Evolutionary conservation across 2,888 invertebrate species (phyloP).

Genomic region (Branchellion lobata): DNA sequence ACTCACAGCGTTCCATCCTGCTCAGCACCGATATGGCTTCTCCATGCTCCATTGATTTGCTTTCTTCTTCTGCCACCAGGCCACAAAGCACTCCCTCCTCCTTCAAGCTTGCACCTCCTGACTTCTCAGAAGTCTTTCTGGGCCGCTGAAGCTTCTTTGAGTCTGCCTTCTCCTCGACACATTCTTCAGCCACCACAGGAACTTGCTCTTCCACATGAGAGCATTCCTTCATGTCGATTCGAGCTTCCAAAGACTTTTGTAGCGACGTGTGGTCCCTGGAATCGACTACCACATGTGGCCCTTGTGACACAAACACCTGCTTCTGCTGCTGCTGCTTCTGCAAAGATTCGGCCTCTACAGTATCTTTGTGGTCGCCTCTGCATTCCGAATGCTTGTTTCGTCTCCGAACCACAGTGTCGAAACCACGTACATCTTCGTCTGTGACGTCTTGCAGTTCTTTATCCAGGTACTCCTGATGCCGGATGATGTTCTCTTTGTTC

Average conservation of each 20-base stretch:
- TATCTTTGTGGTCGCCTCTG: not conserved
- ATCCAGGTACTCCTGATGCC: not conserved
- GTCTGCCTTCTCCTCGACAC: too few species aligned
- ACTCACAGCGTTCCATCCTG: not conserved
- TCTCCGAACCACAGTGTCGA: not conserved
- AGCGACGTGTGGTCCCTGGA: too few species aligned
- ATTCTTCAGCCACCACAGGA: too few species aligned
- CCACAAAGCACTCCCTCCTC: not conserved
- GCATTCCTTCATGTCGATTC: too few species aligned
- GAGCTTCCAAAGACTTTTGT: too few species aligned
- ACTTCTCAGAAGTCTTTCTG: not conserved
- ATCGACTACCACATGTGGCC: too few species aligned
- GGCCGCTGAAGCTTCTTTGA: too few species aligned
- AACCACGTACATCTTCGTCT: not conserved
- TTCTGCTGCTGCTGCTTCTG: too few species aligned
- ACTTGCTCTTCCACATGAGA: too few species aligned
- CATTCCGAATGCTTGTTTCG: slow-evolving; percentile 1
- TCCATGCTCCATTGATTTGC: not conserved
- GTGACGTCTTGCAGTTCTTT: not conserved
- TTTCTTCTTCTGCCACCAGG: not conserved
- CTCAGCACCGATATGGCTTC: not conserved
- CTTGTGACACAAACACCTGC: too few species aligned
- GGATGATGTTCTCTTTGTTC: not conserved
- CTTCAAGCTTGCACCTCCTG: not conserved
- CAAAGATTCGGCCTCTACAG: too few species aligned